Base-by-base conservation (phyloP, 2,113 vertebrate species). In the Embiotoca jacksoni region DNA sequence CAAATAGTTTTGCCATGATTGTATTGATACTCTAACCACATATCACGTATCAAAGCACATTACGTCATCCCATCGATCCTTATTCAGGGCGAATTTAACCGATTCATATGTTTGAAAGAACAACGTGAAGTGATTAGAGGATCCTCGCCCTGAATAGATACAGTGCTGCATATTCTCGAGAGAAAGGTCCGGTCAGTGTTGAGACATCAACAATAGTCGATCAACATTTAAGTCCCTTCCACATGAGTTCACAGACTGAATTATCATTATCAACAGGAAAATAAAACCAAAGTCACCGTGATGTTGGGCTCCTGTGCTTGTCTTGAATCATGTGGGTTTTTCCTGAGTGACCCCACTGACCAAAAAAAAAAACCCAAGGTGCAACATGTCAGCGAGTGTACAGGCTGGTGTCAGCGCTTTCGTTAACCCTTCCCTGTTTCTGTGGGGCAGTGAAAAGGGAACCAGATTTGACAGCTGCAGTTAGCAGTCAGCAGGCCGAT, bases 401-500 rank as follows among this genome's bases (percentile, higher is more conserved):
- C 32, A 32, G 33, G 35, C 60, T n/a, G 76, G 72, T 23, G 81
- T 78, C 75, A 49, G 9, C 0, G 9, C 30, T 81, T 89, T 84
- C 55, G 84, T 90, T 90, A 86, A 84, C 81, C 85, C 62, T 6
- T 62, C 62, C 57, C 54, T 49, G 53, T 69, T 50, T 74, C 78
- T 5, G 53, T 6, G 44, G 82, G 33, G 56, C 54, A 6, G 57
- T 7, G 11, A 37, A 57, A 23, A 84, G 74, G 30, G 66, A 52
- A 47, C 52, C 58, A 5, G 33, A 59, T 69, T 75, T 71, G 75
- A 65, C 83, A 86, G 81, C 78, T 81, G 77, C 56, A 44, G 32
- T 52, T 50, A 46, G 46, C 59, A 44, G 31, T 70, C 67, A 14
- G 53, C 52, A 6, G 35, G 5, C 65, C 14, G 58, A 37, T 6